Conservation (phyloP, 2,797 vertebrate genomes). For the Graptemys geographica region DNA sequence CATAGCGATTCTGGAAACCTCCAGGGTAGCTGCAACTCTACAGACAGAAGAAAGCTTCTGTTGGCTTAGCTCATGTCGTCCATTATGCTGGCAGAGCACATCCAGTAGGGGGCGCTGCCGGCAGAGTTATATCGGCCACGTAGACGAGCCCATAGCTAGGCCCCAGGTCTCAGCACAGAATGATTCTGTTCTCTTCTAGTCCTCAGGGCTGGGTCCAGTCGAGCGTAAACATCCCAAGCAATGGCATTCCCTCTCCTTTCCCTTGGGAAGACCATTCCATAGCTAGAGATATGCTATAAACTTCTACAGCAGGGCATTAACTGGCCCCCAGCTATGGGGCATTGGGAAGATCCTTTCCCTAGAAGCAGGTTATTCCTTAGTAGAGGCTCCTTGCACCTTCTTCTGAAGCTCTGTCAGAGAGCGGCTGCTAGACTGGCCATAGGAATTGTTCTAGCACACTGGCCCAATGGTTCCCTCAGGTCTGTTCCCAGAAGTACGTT, state of each 20-base stretch:
- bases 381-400: neutral
- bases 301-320: neutral
- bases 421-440: neutral
- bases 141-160: neutral
- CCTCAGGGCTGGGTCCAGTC: neutral
- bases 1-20: neutral
- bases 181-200: neutral
- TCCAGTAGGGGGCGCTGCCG: neutral
- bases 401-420: neutral
- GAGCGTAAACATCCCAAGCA: neutral
- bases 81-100: neutral
- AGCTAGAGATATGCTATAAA: neutral
- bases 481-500: neutral
- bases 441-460: neutral
- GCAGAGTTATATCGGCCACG: neutral
- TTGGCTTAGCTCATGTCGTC: neutral
- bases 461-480: neutral
- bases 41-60: neutral
- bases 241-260: neutral
- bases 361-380: neutral
- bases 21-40: neutral
- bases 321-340: neutral
- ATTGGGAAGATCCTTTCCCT: neutral
- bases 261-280: neutral
- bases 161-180: neutral